Conservation (phyloP, 2,797 vertebrate species). For the Holocentrus rufus region DNA sequence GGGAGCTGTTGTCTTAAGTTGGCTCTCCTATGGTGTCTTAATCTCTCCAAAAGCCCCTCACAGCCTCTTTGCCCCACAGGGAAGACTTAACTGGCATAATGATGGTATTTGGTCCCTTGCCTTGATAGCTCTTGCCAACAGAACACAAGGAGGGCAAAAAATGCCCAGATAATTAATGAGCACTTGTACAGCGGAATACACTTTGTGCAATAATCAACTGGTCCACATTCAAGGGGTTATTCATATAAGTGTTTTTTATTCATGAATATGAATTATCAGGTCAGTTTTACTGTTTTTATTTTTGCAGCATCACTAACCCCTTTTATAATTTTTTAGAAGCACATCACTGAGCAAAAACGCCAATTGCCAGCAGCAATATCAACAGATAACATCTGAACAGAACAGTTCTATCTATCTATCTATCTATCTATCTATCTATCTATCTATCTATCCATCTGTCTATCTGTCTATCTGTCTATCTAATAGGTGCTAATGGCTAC, state of each 20-base stretch:
- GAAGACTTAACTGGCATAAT: constrained; percentile 66
- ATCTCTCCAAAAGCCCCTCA: constrained; percentile 51
- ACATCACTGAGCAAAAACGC: too few relatives aligned
- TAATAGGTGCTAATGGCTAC: constrained; percentile 53
- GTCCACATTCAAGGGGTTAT: constrained; percentile 15
- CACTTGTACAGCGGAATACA: constrained; percentile 53
- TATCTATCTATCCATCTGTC: too few relatives aligned
- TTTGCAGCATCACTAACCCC: neutral
- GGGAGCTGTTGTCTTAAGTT: constrained; percentile 43
- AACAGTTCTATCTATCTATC: too few relatives aligned
- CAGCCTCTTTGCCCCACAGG: constrained; percentile 36
- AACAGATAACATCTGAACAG: too few relatives aligned
- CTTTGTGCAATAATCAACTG: constrained; percentile 56
- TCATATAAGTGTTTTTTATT: constrained; percentile 16
- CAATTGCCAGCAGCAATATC: too few relatives aligned
- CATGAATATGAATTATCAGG: too few relatives aligned
- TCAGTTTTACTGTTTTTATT: neutral
- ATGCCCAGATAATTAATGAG: constrained; percentile 68
- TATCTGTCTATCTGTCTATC: too few relatives aligned
- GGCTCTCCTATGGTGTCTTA: constrained; percentile 48
- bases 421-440: too few relatives aligned
- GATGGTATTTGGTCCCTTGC: constrained; percentile 68
- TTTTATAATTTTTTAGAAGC: too few relatives aligned
- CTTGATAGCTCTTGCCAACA: constrained; percentile 66
- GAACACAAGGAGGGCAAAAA: constrained; percentile 64